phyloP scores from a whole-genome alignment of 1,140 invertebrate genomes.

The Phthorimaea operculella region DNA sequence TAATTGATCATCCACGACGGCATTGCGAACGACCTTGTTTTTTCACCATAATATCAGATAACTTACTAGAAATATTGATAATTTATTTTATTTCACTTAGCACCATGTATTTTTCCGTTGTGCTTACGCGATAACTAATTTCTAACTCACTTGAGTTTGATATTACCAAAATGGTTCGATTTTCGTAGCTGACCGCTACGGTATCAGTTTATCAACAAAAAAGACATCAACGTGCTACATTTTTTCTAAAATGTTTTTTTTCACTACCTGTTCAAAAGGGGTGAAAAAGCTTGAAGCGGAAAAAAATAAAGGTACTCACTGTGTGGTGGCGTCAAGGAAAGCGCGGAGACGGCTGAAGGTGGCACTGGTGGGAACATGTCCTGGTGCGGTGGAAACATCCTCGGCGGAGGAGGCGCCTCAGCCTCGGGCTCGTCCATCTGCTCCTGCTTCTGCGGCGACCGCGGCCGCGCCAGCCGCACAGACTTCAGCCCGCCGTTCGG shows the following conservation, averaged over 20 bases:
- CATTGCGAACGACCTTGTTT: slow-evolving; percentile 56
- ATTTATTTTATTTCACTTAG: no score
- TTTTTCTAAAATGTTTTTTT: no score
- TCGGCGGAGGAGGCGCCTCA: slow-evolving; percentile 50
- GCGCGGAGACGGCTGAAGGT: slow-evolving; percentile 76
- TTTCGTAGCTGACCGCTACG: no score
- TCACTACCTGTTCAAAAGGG: no score
- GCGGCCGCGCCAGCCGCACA: slow-evolving; percentile 51
- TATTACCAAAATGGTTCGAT: no score
- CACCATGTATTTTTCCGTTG: no score
- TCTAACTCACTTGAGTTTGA: no score
- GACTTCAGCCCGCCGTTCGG: slow-evolving; percentile 71
- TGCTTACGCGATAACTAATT: no score
- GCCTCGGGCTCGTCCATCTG: slow-evolving; percentile 42
- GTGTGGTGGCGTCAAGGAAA: slow-evolving; percentile 81
- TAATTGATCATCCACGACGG: slow-evolving; percentile 48
- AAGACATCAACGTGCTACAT: no score
- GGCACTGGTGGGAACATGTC: slow-evolving; percentile 74
- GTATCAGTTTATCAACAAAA: no score
- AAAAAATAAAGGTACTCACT: slow-evolving; percentile 70
- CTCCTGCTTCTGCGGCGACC: slow-evolving; percentile 51
- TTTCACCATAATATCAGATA: slow-evolving; percentile 12
- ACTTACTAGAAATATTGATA: no score
- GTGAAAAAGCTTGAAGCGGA: no score
- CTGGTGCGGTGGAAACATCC: slow-evolving; percentile 69